Evolutionary conservation across 2,113 vertebrate genomes (phyloP), one percentile per base, ranked within the genome.

Genomic region (Lagopus muta): DNA sequence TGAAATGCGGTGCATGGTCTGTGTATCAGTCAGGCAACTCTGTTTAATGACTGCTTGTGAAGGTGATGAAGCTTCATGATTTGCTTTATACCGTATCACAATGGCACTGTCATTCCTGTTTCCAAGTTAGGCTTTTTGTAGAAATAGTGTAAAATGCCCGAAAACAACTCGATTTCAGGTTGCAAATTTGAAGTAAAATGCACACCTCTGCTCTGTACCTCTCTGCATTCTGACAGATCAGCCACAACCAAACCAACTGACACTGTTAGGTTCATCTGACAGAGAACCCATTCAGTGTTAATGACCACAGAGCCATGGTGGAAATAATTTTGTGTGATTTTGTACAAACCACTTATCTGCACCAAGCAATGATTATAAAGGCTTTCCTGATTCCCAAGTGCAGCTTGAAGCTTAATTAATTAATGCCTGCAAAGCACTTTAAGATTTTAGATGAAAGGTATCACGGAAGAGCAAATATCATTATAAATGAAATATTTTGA

Each of bases 231-330:
- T 50, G 48, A 50, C 21, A 43, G 21, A 45, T 64, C 64, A 34
- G 34, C 2, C 65, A 30, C 36, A 15, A 8, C 13, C 7, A 17
- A 43, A 34, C 13, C 86, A 14, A 69, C 4, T 19, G 22, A 21
- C 30, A 13, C 20, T 10, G 4, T 27, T 3, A 32, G 61, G 5
- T 47, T 66, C 17, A 9, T 54, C n/a, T 24, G 34, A 8, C 36
- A 52, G 54, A 55, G 24, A 13, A 5, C 5, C 4, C 38, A 1
- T 24, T 38, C 8, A 8, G 15, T 3, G 48, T 6, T 34, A n/a
- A 13, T 4, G n/a, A 8, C 65, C 54, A 12, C 0, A 8, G 47
- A 66, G 45, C 64, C 1, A 0, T 3, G 62, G 13, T 0, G 6
- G 22, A 60, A 38, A 12, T 10, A 52, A 25, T 28, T 69, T 36